phyloP scores from a whole-genome alignment of 1,140 invertebrate species.

The Drosophila melanica region DNA sequence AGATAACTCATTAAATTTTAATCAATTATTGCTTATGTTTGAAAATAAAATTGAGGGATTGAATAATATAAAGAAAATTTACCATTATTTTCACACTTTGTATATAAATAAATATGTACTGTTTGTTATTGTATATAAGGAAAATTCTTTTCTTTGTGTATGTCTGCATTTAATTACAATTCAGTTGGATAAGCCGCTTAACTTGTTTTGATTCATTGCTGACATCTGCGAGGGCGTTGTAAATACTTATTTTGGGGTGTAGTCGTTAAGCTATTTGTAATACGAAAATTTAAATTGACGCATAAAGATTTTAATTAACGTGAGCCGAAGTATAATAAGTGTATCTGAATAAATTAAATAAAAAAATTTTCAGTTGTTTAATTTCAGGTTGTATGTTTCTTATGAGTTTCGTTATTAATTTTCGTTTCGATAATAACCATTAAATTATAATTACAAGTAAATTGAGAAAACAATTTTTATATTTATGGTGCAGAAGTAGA shows the following conservation, averaged over 20 bases:
- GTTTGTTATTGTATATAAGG: no score
- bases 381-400: no score
- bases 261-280: neutral
- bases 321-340: no score
- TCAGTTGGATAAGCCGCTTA: slow-evolving; percentile 30
- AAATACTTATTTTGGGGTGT: slow-evolving; percentile 3
- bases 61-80: neutral
- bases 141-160: slow-evolving; percentile 1
- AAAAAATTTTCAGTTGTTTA: no score
- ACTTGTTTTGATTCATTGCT: slow-evolving; percentile 44
- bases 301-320: no score
- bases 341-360: no score
- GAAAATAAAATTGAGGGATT: neutral
- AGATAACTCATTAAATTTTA: slow-evolving; percentile 39
- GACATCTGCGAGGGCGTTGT: slow-evolving; percentile 36
- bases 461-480: no score
- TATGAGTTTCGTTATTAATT: no score
- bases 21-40: slow-evolving; percentile 21
- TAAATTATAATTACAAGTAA: no score
- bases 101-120: neutral
- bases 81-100: no score
- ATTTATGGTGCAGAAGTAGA: no score
- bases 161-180: slow-evolving; percentile 45
- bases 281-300: neutral
- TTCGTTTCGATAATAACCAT: no score